phyloP scores from a whole-genome alignment of 1,140 invertebrate genomes.

The Drosophila parvula region DNA sequence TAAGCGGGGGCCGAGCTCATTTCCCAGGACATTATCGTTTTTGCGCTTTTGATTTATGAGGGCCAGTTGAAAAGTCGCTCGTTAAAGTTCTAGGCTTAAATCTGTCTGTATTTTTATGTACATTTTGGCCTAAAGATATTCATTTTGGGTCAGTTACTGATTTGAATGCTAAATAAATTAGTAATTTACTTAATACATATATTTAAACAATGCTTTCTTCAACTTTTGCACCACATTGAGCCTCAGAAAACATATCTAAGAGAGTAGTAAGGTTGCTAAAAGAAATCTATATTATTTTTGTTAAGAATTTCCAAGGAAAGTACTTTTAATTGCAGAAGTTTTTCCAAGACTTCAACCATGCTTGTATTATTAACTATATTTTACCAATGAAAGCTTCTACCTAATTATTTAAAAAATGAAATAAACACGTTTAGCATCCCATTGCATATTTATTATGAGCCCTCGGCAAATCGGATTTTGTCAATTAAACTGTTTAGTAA shows the following conservation, averaged over 20 bases:
- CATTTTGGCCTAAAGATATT: too few species aligned
- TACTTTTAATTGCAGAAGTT: too few species aligned
- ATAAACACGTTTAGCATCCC: conserved; percentile 3
- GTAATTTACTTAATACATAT: not conserved
- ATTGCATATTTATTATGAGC: conserved; percentile 11
- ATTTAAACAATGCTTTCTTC: too few species aligned
- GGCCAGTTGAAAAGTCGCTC: not conserved
- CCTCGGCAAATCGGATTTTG: conserved; percentile 5
- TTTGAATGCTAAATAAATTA: not conserved
- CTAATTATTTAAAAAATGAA: not conserved
- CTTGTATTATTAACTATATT: not conserved
- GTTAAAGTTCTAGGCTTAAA: not conserved
- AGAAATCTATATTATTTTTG: too few species aligned
- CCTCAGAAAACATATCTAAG: too few species aligned
- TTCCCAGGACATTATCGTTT: conserved; percentile 15
- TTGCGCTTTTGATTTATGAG: conserved; percentile 12
- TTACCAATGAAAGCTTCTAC: too few species aligned
- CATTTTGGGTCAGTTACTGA: not conserved
- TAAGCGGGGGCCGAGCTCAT: conserved; percentile 18
- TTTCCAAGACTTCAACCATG: not conserved
- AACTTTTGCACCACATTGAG: too few species aligned
- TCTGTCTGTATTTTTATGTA: too few species aligned
- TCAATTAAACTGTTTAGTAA: conserved; percentile 18
- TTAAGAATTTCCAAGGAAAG: too few species aligned
- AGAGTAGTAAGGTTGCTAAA: too few species aligned